Base-by-base conservation (phyloP, 2,797 vertebrate species). In the Muraenolepis orangiensis region DNA sequence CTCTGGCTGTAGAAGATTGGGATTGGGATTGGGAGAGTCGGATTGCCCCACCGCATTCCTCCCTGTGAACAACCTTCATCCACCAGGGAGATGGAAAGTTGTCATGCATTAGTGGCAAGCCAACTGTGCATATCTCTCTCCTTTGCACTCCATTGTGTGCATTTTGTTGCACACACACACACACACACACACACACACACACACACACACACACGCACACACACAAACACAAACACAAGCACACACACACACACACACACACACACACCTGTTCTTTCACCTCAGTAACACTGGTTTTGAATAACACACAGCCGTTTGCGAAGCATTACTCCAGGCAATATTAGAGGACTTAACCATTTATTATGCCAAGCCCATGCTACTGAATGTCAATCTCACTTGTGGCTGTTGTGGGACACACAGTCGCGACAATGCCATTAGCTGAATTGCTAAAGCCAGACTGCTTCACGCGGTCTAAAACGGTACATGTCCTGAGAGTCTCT, bases 41-140 rank as follows among this genome's bases (percentile, higher is more conserved):
- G 10, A 64, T 64, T 26, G 1, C 57, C 73, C 36, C 34, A 73
- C 71, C 70, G 32, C 73, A 77, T 86, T 81, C 78, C 57, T 74
- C 67, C 26, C 72, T 77, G 76, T 75, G 77, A 81, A 81, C 80
- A 85, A 76, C 81, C 46, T 73, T 77, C 74, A 85, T 76, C 74
- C 78, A 77, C 40, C 72, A 36, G 74, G 71, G 75, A 78, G 79
- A 78, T 40, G 76, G 72, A 73, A 76, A 80, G 61, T 73, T 74
- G 70, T 76, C 82, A 74, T 76, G 78, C 79, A 87, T 92, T 90
- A 88, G 85, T 87, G 87, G 80, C 77, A 77, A 73, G 78, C 76
- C 81, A 81, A 70, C 70, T 77, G 71, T 66, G 80, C 79, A 88
- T 86, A 82, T 76, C 88, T 89, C 78, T 84, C 87, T 87, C 80